Percentiles rank a stretch among this genome's conserved stretches.
phyloP scores from a whole-genome alignment of 2,797 vertebrate species.

The Artibeus jamaicensis region DNA sequence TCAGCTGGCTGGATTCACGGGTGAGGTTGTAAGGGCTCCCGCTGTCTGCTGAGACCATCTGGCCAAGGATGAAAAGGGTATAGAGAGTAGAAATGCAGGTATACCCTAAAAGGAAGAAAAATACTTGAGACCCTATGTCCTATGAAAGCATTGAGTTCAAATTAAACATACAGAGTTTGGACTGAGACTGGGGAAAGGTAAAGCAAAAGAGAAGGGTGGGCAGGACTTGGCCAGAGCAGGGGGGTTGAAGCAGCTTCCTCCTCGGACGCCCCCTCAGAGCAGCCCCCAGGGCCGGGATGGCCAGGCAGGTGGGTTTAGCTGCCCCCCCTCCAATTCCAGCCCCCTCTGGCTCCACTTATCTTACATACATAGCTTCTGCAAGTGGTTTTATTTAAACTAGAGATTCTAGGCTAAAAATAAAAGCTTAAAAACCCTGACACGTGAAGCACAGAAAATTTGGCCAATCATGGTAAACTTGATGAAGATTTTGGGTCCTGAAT shows the following conservation, averaged over 20 bases:
- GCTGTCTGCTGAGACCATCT: not conserved
- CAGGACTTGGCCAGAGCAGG: not conserved
- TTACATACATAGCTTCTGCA: not conserved
- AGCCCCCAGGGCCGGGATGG: no score
- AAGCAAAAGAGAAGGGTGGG: not conserved
- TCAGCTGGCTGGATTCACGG: not conserved
- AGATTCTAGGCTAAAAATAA: constrained; percentile 12
- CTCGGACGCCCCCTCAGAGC: not conserved
- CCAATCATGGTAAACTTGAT: not conserved
- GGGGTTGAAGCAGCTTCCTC: not conserved
- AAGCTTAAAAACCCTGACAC: not conserved
- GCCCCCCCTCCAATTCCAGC: not conserved
- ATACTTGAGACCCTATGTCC: not conserved
- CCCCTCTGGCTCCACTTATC: not conserved
- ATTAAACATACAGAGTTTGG: not conserved
- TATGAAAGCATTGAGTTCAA: not conserved
- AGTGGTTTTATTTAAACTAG: constrained; percentile 7
- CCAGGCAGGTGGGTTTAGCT: not conserved
- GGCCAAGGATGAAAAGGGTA: not conserved
- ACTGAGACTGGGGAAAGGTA: not conserved
- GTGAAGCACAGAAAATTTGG: not conserved
- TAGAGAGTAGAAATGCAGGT: not conserved
- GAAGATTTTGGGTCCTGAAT: not conserved
- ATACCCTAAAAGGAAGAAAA: not conserved
- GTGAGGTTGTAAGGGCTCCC: not conserved